phyloP scores from a whole-genome alignment of 2,888 invertebrate genomes.

The Taphrorychus bicolor region DNA sequence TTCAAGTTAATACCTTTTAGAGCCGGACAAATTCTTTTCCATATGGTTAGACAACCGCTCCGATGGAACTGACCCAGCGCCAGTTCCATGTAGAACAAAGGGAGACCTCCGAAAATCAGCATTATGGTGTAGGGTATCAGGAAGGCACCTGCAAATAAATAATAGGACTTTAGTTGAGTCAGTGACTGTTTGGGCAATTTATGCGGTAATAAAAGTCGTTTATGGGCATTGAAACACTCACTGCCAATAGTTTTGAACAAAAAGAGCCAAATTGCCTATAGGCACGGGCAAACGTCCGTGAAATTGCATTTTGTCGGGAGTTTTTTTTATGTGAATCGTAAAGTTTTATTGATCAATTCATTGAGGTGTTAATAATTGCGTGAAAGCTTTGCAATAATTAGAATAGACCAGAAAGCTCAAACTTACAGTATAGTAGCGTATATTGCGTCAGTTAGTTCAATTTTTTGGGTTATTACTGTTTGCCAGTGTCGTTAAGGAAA shows the following conservation, averaged over 20 bases:
- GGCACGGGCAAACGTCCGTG: neutral
- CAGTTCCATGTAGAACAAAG: conserved; percentile 94
- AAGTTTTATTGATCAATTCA: neutral
- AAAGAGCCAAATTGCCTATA: neutral
- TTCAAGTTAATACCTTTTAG: conserved; percentile 81
- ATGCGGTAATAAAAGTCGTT: neutral
- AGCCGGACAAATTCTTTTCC: conserved; percentile 93
- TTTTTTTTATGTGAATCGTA: neutral
- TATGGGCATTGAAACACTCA: neutral
- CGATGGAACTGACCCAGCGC: conserved; percentile 94
- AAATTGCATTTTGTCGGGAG: neutral
- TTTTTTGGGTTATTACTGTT: no score
- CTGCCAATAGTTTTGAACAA: neutral
- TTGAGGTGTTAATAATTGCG: no score
- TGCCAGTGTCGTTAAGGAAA: no score
- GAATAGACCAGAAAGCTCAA: no score
- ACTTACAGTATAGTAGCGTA: no score
- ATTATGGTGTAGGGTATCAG: conserved; percentile 93
- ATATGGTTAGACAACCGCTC: conserved; percentile 90
- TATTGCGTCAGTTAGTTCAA: no score
- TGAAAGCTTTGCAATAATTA: no score
- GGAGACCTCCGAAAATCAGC: conserved; percentile 91
- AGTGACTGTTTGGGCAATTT: neutral
- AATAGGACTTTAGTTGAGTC: no score
- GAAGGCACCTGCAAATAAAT: conserved; percentile 77